Conservation (phyloP, 1,140 invertebrate species). For the Antheraea mylitta region DNA sequence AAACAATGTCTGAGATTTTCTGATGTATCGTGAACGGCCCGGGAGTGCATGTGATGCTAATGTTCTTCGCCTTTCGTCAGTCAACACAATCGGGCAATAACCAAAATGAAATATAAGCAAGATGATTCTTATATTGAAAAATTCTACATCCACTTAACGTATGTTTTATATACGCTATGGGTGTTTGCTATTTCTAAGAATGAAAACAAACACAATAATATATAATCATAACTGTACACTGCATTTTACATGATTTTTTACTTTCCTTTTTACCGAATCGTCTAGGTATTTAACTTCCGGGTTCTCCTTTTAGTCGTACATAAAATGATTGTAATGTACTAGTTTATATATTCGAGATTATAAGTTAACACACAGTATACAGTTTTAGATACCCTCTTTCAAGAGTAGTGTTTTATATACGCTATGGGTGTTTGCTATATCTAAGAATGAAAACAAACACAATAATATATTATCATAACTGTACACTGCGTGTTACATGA, state of each 20-base stretch:
- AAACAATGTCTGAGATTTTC: conserved; percentile 11
- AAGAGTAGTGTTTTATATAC: background rate
- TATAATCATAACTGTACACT: background rate
- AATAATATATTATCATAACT: background rate
- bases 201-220: background rate
- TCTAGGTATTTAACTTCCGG: conserved; percentile 32
- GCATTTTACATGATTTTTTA: background rate
- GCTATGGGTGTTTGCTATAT: background rate
- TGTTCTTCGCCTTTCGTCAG: conserved; percentile 12
- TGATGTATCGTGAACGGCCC: background rate
- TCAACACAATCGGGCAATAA: conserved; percentile 15
- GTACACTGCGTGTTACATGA: background rate
- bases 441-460: background rate
- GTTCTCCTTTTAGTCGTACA: no score
- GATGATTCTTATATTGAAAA: conserved; percentile 4
- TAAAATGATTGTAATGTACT: no score
- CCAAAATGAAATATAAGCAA: conserved; percentile 11
- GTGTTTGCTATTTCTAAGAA: background rate
- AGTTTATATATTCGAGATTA: no score
- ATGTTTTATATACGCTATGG: conserved; percentile 6
- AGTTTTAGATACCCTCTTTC: no score
- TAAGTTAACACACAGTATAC: no score
- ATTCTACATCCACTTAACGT: conserved; percentile 10
- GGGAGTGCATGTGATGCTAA: conserved; percentile 7
- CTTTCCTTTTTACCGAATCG: background rate